phyloP scores from a whole-genome alignment of 2,113 vertebrate genomes.

The Vireo altiloquus region DNA sequence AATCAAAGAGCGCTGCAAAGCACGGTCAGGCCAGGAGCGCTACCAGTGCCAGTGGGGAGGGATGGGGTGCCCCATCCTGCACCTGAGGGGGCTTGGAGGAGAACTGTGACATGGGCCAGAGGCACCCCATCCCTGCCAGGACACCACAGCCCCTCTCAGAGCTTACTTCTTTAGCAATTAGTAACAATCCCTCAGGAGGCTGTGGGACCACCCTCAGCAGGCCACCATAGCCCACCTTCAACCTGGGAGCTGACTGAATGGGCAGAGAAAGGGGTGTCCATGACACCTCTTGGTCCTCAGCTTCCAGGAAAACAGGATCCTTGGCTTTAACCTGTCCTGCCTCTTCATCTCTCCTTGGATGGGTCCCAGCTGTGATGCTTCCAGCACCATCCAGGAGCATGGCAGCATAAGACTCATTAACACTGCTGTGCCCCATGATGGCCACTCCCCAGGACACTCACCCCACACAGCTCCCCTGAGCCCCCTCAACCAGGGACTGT shows the following conservation, averaged over 20 bases:
- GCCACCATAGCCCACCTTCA: background rate
- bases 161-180: background rate
- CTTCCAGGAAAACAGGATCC: background rate
- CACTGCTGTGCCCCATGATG: background rate
- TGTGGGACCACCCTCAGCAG: background rate
- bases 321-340: background rate
- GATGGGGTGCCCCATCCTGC: background rate
- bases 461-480: background rate
- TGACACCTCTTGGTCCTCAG: background rate
- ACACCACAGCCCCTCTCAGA: background rate
- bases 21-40: background rate
- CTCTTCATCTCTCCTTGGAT: accelerated
- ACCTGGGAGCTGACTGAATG: background rate
- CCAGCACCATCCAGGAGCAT: background rate
- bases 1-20: background rate
- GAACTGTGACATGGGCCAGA: background rate
- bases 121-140: background rate
- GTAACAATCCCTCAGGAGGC: background rate
- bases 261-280: background rate
- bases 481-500: background rate
- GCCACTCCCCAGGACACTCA: background rate
- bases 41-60: background rate
- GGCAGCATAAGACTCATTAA: background rate
- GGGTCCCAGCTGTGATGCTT: background rate
- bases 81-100: background rate